Evolutionary conservation across 2,113 vertebrate genomes (phyloP).

Genomic region (Spermophilus dauricus): DNA sequence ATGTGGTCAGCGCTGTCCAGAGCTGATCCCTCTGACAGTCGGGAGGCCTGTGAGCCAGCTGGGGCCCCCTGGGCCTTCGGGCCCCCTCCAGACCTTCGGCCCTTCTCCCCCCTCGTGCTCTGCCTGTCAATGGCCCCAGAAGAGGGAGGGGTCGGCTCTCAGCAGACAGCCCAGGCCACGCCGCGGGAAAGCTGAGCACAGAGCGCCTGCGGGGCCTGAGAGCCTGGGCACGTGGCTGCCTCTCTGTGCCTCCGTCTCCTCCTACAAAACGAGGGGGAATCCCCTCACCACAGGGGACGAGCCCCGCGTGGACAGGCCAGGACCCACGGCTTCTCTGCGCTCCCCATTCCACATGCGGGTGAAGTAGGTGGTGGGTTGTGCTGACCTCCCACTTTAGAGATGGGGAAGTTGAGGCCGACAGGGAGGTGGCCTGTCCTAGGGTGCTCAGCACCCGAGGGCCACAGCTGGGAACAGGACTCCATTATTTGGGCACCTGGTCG

Average conservation of each 20-base stretch:
- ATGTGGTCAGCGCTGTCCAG: background rate
- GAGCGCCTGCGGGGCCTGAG: background rate
- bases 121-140: background rate
- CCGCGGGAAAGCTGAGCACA: background rate
- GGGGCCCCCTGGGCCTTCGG: background rate
- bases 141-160: background rate
- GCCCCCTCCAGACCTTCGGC: background rate
- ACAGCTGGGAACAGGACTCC: background rate
- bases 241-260: background rate
- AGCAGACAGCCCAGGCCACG: background rate
- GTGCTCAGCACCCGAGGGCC: no score
- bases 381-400: background rate
- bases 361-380: rapidly evolving
- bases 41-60: conserved; percentile 56
- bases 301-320: no score
- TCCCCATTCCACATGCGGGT: rapidly evolving
- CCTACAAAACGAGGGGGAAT: rapidly evolving
- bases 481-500: background rate
- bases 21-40: conserved; percentile 38
- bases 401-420: background rate
- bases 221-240: background rate
- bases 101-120: background rate
- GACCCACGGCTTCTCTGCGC: no score
- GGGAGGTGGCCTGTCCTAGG: background rate
- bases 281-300: no score